phyloP scores from a whole-genome alignment of 1,140 invertebrate genomes.

The Cryptotermes secundus region DNA sequence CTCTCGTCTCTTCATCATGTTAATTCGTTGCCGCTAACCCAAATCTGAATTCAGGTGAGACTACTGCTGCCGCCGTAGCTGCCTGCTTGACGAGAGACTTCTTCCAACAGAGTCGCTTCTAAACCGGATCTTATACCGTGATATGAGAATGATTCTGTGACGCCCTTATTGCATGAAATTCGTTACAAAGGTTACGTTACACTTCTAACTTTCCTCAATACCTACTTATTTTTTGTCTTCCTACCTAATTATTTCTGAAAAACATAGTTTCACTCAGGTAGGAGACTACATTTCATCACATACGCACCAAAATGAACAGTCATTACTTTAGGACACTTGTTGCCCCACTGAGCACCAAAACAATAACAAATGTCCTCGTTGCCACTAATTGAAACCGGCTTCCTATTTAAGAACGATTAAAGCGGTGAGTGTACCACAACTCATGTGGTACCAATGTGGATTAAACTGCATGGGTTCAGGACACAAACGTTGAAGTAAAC shows the following conservation, averaged over 20 bases:
- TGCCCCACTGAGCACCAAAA: too few relatives aligned
- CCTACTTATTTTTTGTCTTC: constrained; percentile 13
- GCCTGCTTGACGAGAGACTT: background rate
- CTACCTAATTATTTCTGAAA: background rate
- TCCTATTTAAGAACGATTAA: too few relatives aligned
- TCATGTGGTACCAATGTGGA: too few relatives aligned
- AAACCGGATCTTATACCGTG: constrained; percentile 24
- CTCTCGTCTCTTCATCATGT: too few relatives aligned
- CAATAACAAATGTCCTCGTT: too few relatives aligned
- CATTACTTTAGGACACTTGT: too few relatives aligned
- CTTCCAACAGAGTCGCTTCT: background rate
- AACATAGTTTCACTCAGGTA: background rate
- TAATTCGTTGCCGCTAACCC: constrained; percentile 18
- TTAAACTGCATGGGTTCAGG: too few relatives aligned
- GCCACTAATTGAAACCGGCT: too few relatives aligned
- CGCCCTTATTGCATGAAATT: constrained; percentile 12
- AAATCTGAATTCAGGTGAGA: constrained; percentile 32
- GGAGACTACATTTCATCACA: background rate
- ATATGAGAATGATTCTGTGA: background rate
- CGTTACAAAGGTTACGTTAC: constrained; percentile 22
- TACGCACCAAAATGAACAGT: too few relatives aligned
- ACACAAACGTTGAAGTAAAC: too few relatives aligned
- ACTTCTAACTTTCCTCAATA: constrained; percentile 24
- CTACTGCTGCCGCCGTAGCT: background rate
- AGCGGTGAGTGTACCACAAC: too few relatives aligned